These are phyloP conservation scores for Prionailurus viverrinus DNA, from an alignment of 2,113 vertebrate species.

Conservation along the genomic window DNA sequence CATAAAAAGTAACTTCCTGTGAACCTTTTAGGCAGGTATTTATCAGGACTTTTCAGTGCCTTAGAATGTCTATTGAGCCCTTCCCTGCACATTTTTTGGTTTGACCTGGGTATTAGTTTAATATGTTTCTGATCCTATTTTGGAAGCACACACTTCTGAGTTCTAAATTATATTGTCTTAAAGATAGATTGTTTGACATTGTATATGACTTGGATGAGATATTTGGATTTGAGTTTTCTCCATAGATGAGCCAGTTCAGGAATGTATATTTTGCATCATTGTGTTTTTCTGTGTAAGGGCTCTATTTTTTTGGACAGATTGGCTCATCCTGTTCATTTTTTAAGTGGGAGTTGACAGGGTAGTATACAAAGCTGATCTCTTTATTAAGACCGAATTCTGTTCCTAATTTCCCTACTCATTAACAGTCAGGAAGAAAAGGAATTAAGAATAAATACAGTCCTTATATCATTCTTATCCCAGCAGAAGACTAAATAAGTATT, in stretches of 20 bases:
- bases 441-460: not conserved
- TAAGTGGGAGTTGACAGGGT: constrained; percentile 67
- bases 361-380: not conserved
- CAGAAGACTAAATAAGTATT: constrained; percentile 9
- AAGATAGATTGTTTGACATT: not conserved
- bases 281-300: constrained; percentile 48
- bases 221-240: constrained; percentile 57
- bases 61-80: not conserved
- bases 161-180: constrained; percentile 13
- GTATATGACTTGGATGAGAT: not conserved
- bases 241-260: constrained; percentile 34
- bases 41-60: constrained; percentile 9
- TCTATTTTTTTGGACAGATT: constrained; percentile 47
- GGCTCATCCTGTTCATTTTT: constrained; percentile 38
- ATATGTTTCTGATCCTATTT: not conserved
- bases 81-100: not conserved
- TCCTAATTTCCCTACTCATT: not conserved
- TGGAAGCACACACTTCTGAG: not conserved
- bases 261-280: constrained; percentile 60
- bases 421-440: not conserved
- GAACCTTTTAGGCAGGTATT: not conserved
- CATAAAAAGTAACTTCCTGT: not conserved
- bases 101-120: constrained; percentile 17
- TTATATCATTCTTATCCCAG: not conserved
- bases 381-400: constrained; percentile 37